These are phyloP conservation scores for Ceramica pisi DNA, from an alignment of 2,888 invertebrate species.

Conservation along the genomic window DNA sequence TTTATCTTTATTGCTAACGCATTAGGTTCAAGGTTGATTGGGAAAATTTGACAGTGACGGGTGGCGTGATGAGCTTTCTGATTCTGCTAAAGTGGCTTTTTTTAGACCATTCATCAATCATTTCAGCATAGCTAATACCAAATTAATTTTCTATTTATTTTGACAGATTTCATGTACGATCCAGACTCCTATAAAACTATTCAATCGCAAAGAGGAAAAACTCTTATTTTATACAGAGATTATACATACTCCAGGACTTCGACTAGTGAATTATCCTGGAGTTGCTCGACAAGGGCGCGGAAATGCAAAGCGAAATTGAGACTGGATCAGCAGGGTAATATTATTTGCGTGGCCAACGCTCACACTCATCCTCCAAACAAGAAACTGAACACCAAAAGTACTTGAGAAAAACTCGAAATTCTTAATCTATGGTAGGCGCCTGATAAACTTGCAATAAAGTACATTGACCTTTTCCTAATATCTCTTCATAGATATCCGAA, in stretches of 20 bases:
- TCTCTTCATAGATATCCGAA: too few species aligned
- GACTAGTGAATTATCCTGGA: conserved; percentile 17
- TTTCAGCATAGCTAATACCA: not conserved
- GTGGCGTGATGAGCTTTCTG: too few species aligned
- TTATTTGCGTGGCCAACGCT: conserved; percentile 27
- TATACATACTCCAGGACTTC: conserved; percentile 41
- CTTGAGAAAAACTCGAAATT: too few species aligned
- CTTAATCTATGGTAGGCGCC: too few species aligned
- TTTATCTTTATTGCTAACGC: too few species aligned
- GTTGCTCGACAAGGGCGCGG: conserved; percentile 26
- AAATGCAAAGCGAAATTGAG: conserved; percentile 23
- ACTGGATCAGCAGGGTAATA: conserved; percentile 12
- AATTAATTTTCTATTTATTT: conserved; percentile 14
- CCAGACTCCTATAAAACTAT: conserved; percentile 30
- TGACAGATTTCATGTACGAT: conserved; percentile 1
- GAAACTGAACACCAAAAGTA: conserved; percentile 13
- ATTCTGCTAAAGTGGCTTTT: too few species aligned
- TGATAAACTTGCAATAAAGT: too few species aligned
- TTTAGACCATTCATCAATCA: not conserved
- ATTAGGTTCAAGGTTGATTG: too few species aligned
- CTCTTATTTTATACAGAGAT: conserved; percentile 28
- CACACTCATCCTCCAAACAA: conserved; percentile 35
- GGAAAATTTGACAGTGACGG: too few species aligned
- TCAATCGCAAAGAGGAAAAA: conserved; percentile 39
- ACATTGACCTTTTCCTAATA: too few species aligned